Conservation (phyloP, 2,888 invertebrate genomes). For the Anticlea derivata region DNA sequence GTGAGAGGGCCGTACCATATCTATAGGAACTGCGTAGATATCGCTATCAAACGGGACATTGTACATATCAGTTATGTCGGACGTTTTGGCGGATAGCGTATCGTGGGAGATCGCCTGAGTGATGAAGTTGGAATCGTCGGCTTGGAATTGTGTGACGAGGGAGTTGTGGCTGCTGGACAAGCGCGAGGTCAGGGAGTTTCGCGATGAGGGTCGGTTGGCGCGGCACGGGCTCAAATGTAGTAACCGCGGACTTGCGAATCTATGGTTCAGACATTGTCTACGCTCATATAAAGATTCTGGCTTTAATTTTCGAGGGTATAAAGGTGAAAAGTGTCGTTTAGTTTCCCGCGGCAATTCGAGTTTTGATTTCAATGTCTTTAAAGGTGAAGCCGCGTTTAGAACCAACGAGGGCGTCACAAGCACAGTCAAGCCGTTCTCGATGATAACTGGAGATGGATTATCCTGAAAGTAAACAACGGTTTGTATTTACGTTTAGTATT, state of each 20-base stretch:
- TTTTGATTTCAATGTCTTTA: slow-evolving; percentile 47
- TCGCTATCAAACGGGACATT: slow-evolving; percentile 95
- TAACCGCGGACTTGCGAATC: slow-evolving; percentile 76
- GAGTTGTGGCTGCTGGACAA: slow-evolving; percentile 94
- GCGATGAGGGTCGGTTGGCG: slow-evolving; percentile 87
- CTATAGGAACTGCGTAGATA: slow-evolving; percentile 93
- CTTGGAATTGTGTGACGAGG: slow-evolving; percentile 88
- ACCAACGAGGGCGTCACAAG: slow-evolving; percentile 56
- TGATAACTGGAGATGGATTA: slow-evolving; percentile 51
- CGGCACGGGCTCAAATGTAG: slow-evolving; percentile 86
- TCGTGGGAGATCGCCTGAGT: slow-evolving; percentile 95
- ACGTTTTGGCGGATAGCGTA: slow-evolving; percentile 86
- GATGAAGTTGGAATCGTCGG: slow-evolving; percentile 93
- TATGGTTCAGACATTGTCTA: slow-evolving; percentile 69
- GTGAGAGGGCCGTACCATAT: slow-evolving; percentile 87
- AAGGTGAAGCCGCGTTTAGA: slow-evolving; percentile 51
- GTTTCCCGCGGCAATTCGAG: slow-evolving; percentile 52
- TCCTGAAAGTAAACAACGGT: slow-evolving; percentile 59
- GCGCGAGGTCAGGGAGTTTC: slow-evolving; percentile 90
- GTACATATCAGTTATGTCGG: slow-evolving; percentile 92
- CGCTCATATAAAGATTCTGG: slow-evolving; percentile 69
- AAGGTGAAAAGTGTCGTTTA: slow-evolving; percentile 61
- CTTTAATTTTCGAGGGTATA: slow-evolving; percentile 67
- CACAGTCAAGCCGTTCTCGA: slow-evolving; percentile 54
- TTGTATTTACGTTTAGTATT: slow-evolving; percentile 3